Evolutionary conservation across 2,888 invertebrate species (phyloP), one percentile per base, ranked within the genome.

Genomic region (Cryptocephalus primarius): DNA sequence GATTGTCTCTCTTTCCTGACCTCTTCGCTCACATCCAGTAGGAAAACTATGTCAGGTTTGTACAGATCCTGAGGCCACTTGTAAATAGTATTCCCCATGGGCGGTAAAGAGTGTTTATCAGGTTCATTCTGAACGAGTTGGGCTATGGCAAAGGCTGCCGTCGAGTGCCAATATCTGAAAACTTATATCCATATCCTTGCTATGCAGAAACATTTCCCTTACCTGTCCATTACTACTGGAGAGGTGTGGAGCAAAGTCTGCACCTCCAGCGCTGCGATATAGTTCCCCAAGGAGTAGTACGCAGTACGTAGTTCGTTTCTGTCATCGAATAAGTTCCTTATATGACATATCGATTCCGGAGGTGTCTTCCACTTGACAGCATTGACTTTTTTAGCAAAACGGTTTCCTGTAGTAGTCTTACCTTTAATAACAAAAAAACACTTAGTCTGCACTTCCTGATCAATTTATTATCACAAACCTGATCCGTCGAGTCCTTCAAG

Each of bases 401-500:
- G 55, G 46, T 57, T 63, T 8, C 64, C 63, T n/a, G 67, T 58
- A 8, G 69, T 68, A 3, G 70, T 66, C 60, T 74, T 74, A 8
- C 72, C 73, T 72, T 44, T 9, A 57, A 57, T 36, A 2, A 6
- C 46, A 14, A 43, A 36, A n/a, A 36, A 6, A 4, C 32, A 40
- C 38, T 31, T 10, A 14, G 32, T 38, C 38, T 1, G 38, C 40
- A 39, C 22, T 11, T n/a, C n/a, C n/a, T 31, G 9, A 31, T 12
- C 22, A 40, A 9, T n/a, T 14, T 11, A 36, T 12, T 36, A 32
- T 39, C 22, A 8, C 47, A 49, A 60, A 72, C 73, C 73, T 54
- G 67, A 67, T 11, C 72, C 72, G 63, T 74, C 73, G 8, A 74
- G 59, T 2, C 74, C 74, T 65, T 74, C 74, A 12, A 74, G 55